Evolutionary conservation across 53 echinoderm and acorn worm species (phyloP).

Genomic region (Zoroaster sp.): DNA sequence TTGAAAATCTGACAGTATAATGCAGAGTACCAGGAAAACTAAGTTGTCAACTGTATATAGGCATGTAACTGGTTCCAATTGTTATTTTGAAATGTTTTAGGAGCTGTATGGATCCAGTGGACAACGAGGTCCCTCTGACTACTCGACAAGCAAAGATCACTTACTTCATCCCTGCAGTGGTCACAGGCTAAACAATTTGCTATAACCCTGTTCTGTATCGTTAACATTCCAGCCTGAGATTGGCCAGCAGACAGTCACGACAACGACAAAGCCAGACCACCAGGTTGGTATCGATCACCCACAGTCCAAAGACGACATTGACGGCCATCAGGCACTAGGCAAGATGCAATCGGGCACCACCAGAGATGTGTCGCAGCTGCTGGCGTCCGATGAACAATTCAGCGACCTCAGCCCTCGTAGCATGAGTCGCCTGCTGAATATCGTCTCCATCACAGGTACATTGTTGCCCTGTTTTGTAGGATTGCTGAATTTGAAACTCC

Average conservation of each 20-base stretch:
- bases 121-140: too few relatives aligned
- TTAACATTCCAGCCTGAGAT: conserved; percentile 16
- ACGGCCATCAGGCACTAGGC: conserved; percentile 5
- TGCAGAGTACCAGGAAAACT: too few relatives aligned
- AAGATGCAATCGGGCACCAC: conserved; percentile 52
- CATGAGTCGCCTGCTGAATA: conserved; percentile 94
- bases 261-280: conserved; percentile 3
- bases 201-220: too few relatives aligned
- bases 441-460: conserved; percentile 97
- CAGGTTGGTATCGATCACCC: background rate
- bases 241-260: background rate
- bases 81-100: too few relatives aligned
- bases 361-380: conserved; percentile 87
- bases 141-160: too few relatives aligned
- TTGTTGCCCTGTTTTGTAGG: background rate
- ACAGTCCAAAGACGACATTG: background rate
- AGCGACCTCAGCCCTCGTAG: conserved; percentile 96
- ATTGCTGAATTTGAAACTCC: background rate
- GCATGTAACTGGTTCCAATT: too few relatives aligned
- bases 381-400: conserved; percentile 89
- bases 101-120: too few relatives aligned
- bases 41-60: too few relatives aligned
- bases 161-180: too few relatives aligned
- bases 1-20: too few relatives aligned
- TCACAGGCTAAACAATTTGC: too few relatives aligned